Conservation (phyloP, 1,140 invertebrate genomes). For the Radopholus similis region DNA sequence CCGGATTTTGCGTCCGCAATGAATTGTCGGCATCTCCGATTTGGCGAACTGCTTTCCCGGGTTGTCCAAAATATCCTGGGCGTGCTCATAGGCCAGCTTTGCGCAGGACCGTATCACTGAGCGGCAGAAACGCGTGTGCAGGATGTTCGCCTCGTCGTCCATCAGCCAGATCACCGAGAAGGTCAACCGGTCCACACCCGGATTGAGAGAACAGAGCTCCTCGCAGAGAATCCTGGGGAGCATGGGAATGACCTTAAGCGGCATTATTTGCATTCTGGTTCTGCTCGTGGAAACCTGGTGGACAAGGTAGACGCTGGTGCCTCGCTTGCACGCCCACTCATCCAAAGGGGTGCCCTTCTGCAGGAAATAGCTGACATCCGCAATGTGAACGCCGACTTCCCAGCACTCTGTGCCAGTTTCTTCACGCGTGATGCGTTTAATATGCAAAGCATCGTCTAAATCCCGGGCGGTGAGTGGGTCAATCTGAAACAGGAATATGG, state of each 20-base stretch:
- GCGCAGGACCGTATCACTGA: conserved; percentile 75
- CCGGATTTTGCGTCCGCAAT: conserved; percentile 4
- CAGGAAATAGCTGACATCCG: conserved; percentile 88
- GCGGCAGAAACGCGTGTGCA: conserved; percentile 80
- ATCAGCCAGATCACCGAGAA: conserved; percentile 93
- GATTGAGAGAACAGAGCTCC: conserved; percentile 80
- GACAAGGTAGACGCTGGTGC: conserved; percentile 54
- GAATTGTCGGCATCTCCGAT: conserved; percentile 50
- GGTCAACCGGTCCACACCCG: conserved; percentile 78
- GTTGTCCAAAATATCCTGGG: conserved; percentile 70
- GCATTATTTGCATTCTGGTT: conserved; percentile 10
- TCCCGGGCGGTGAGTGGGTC: conserved; percentile 85
- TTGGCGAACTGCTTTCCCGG: conserved; percentile 66
- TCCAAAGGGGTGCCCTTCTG: conserved; percentile 80
- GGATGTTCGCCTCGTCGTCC: conserved; percentile 76
- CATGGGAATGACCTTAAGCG: conserved; percentile 74
- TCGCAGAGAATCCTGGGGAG: conserved; percentile 77
- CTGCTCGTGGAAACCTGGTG: conserved; percentile 58
- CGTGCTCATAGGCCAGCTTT: conserved; percentile 58
- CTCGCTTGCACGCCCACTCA: conserved; percentile 49
- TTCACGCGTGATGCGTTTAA: conserved; percentile 69
- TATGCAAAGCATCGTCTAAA: conserved; percentile 87
- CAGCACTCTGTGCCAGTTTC: conserved; percentile 73
- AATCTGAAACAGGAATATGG: too few relatives aligned
- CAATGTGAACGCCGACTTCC: conserved; percentile 86